Conservation (phyloP, 1,140 invertebrate genomes). For the Trachelipus rathkii region DNA sequence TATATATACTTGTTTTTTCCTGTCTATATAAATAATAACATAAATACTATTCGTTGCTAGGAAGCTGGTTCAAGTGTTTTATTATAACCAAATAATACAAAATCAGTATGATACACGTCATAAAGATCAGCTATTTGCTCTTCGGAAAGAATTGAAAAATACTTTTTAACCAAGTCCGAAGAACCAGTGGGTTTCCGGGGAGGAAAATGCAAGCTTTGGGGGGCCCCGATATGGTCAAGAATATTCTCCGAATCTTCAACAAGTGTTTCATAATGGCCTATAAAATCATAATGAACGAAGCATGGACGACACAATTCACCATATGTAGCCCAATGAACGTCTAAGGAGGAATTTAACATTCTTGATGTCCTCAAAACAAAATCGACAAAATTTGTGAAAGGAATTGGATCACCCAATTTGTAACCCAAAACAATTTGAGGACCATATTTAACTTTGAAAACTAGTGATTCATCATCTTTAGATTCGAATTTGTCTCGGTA, state of each 20-base stretch:
- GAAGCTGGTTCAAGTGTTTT: background rate
- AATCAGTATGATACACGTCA: background rate
- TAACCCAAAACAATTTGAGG: slow-evolving; percentile 72
- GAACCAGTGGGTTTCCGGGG: slow-evolving; percentile 62
- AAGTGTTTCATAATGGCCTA: slow-evolving; percentile 72
- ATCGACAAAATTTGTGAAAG: slow-evolving; percentile 77
- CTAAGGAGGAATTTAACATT: slow-evolving; percentile 53
- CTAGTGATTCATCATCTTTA: slow-evolving; percentile 58
- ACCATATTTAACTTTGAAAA: slow-evolving; percentile 73
- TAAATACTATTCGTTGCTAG: too few relatives aligned
- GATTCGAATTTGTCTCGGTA: slow-evolving; percentile 81
- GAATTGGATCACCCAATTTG: slow-evolving; percentile 63
- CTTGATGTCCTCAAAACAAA: slow-evolving; percentile 56
- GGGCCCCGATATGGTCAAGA: slow-evolving; percentile 61
- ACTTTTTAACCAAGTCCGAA: slow-evolving; percentile 62
- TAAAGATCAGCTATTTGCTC: background rate
- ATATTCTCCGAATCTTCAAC: slow-evolving; percentile 64
- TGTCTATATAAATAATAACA: too few relatives aligned
- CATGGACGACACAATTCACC: slow-evolving; percentile 80
- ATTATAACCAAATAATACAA: background rate
- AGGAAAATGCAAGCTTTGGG: slow-evolving; percentile 60
- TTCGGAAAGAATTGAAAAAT: slow-evolving; percentile 54
- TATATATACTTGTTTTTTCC: too few relatives aligned
- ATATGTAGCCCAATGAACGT: slow-evolving; percentile 86
- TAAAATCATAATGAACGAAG: slow-evolving; percentile 76